Conservation (phyloP, 2,888 invertebrate genomes). For the Andrena chrysosceles region DNA sequence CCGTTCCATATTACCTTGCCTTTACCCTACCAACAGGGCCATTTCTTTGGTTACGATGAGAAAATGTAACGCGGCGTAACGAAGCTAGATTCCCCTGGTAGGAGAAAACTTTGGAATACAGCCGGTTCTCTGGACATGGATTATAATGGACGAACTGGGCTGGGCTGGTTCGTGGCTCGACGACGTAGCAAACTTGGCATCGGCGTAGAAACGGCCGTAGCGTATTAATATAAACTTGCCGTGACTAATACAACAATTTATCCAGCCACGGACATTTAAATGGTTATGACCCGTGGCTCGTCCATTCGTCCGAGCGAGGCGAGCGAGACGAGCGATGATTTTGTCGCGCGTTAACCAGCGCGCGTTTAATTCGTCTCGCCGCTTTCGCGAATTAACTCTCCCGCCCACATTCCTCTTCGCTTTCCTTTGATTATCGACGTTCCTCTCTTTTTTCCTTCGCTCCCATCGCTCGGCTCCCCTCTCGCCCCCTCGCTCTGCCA, state of each 20-base stretch:
- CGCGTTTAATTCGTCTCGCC: constrained; percentile 81
- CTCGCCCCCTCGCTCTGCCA: background rate
- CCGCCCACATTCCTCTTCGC: constrained; percentile 72
- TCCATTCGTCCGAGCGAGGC: background rate
- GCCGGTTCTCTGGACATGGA: background rate
- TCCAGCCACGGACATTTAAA: constrained; percentile 80
- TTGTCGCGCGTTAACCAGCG: constrained; percentile 81
- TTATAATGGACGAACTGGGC: background rate
- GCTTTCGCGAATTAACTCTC: constrained; percentile 79
- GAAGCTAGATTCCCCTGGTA: background rate
- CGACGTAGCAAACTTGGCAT: constrained; percentile 75
- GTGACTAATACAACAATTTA: constrained; percentile 83
- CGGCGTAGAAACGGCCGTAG: constrained; percentile 32
- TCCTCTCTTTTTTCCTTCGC: background rate
- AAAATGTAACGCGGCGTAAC: background rate
- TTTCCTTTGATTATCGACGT: constrained; percentile 47
- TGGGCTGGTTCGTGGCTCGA: background rate
- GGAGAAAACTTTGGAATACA: background rate
- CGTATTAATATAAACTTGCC: constrained; percentile 82
- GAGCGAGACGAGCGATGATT: constrained; percentile 70
- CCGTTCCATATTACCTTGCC: no score
- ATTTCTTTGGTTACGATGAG: background rate
- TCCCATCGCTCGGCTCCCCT: background rate
- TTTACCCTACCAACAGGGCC: background rate
- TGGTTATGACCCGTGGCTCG: constrained; percentile 79